Evolutionary conservation across 1,140 invertebrate genomes (phyloP), one percentile per base, ranked within the genome.

Genomic region (Oedothorax gibbosus): DNA sequence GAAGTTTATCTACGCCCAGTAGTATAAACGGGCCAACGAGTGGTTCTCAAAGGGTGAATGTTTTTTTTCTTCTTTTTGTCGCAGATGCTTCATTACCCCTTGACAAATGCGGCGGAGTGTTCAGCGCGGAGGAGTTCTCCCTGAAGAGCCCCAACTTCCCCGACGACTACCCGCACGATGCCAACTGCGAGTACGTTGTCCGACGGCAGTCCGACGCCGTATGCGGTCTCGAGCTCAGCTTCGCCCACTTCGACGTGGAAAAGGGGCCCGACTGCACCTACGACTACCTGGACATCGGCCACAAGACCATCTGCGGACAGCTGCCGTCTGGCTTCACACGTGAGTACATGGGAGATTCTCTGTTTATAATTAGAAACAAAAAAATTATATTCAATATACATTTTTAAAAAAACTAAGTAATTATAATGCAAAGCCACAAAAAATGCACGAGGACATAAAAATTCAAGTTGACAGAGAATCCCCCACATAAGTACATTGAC

Each of bases 211-310:
- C 73, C 11, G 35, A 69, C 5, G 56, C 56, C 12, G 80, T 88
- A 15, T 88, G 88, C 71, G 87, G 86, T 9, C 15, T 88, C 4
- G 87, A 87, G 57, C 21, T 88, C 0, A 86, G 71, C n/a, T 88
- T 88, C 51, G 35, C 62, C 4, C 78, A 79, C 14, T 88, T 88
- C 57, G 86, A 88, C 56, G 21, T 88, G 8, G 87, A 87, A 75
- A 87, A 87, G 51, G 78, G 79, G 4, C 86, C 85, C 21, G 66
- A 81, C 10, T 88, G 88, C 76, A 57, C 62, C 12, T 86, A 87
- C 18, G 88, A 88, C 71, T 88, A 88, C 65, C 71, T 88, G 49
- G 88, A 88, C 60, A 86, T 88, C 20, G 88, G 88, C n/a, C 83
- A 81, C 20, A 80, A 86, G 21, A 83, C 76, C 11, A 86, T 88